Percentiles rank a stretch among this genome's conserved stretches.
Conservation (phyloP, 2,888 invertebrate species). For the Chorisops tibialis region DNA sequence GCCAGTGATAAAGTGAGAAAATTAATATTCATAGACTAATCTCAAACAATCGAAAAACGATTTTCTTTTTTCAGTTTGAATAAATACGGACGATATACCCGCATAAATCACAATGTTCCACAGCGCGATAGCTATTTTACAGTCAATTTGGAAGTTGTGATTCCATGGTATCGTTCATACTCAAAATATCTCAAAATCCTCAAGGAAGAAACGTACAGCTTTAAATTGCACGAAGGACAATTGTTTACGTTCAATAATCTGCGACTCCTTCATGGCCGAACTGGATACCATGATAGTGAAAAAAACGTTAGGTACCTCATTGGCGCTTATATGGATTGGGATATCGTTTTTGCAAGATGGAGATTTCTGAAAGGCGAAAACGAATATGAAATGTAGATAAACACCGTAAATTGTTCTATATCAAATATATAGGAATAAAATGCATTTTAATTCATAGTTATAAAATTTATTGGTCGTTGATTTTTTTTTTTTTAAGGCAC, state of each 20-base stretch:
- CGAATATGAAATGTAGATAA: too few species aligned
- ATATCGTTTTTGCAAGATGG: constrained; percentile 66
- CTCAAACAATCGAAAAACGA: constrained; percentile 5
- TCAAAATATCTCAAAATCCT: constrained; percentile 61
- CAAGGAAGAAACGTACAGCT: constrained; percentile 59
- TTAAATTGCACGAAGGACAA: constrained; percentile 65
- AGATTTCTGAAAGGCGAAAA: constrained; percentile 30
- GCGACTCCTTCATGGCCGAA: constrained; percentile 68
- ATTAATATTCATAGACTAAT: constrained; percentile 1
- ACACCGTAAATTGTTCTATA: too few species aligned
- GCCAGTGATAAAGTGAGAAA: constrained; percentile 61
- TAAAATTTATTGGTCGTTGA: too few species aligned
- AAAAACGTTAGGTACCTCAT: constrained; percentile 61
- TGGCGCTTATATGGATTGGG: constrained; percentile 77
- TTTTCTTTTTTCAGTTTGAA: constrained; percentile 40
- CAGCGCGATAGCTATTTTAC: constrained; percentile 69
- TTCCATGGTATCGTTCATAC: constrained; percentile 68
- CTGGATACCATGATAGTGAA: constrained; percentile 60
- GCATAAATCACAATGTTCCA: constrained; percentile 71
- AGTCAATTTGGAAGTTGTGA: constrained; percentile 58
- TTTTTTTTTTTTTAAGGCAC: too few species aligned
- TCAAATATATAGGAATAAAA: too few species aligned
- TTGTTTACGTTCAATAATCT: constrained; percentile 72
- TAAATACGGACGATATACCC: constrained; percentile 55
- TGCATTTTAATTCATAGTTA: too few species aligned